Evolutionary conservation across 2,888 invertebrate species (phyloP), one percentile per base, ranked within the genome.

Genomic region (Isotomurus palustris): DNA sequence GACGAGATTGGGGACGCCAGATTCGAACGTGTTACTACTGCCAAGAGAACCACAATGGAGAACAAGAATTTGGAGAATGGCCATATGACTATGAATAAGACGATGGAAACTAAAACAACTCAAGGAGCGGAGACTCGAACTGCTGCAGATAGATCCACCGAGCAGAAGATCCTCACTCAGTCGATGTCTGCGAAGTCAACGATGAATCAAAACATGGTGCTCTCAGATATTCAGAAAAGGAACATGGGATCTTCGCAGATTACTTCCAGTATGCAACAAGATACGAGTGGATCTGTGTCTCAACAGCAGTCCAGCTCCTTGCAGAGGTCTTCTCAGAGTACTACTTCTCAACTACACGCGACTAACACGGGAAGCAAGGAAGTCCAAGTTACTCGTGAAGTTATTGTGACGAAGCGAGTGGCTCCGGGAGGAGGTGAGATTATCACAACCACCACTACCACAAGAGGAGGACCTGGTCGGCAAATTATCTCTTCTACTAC

Each of bases 281-380:
- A 2, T 22, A 28, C 45, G 22, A 27, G 25, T 10, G n/a, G 8
- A 45, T 48, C n/a, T 32, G 36, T n/a, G 14, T 14, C 43, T 32
- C 48, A 41, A 28, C 27, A 4, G 22, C 45, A 32, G 40, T 50
- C 8, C 47, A 53, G 2, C 41, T n/a, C 41, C 1, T 41, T 47
- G 2, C 53, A 58, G 21, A 40, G 41, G 25, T 53, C 53, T 5
- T 50, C 53, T 1, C 51, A 58, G 35, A 22, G 51, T 4, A 45
- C 44, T 3, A 48, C 49, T 2, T 40, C 50, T 2, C 62, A 66
- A 51, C 58, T 66, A 6, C 53, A 61, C 27, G 69, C 83, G 1
- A 81, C 81, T 72, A 70, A 67, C 17, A 62, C 58, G 21, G 68
- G 69, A 14, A 58, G 67, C 4, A 55, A 56, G 17, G 67, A 70